Conservation (phyloP, 2,113 vertebrate genomes). For the Amphiprion percula region DNA sequence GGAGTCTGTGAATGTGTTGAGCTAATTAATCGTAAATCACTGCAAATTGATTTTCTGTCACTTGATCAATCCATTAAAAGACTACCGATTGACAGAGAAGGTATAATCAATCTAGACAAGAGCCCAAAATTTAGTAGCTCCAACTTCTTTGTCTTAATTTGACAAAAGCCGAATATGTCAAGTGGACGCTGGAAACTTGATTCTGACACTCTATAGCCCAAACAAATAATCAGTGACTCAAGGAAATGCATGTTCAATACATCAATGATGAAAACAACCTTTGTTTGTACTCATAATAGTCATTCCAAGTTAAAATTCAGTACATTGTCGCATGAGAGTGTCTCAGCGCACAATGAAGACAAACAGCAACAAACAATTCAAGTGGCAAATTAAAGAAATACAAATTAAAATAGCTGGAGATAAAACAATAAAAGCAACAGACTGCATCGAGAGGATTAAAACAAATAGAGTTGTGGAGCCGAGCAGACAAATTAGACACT, state of each 20-base stretch:
- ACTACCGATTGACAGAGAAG: not conserved
- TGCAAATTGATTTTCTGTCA: not conserved
- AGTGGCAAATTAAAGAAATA: not conserved
- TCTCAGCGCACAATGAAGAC: not conserved
- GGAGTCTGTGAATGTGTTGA: too few species aligned
- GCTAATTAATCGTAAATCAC: not conserved
- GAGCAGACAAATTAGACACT: too few species aligned
- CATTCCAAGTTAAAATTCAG: not conserved
- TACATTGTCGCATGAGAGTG: not conserved
- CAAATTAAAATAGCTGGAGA: not conserved
- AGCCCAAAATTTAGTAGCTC: too few species aligned
- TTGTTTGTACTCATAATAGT: too few species aligned
- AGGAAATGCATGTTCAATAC: not conserved
- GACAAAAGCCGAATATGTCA: too few species aligned
- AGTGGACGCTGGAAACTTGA: too few species aligned
- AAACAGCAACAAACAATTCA: not conserved
- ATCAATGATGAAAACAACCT: not conserved
- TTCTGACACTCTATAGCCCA: too few species aligned
- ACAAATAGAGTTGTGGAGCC: too few species aligned
- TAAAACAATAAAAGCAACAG: constrained; percentile 1
- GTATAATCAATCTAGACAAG: too few species aligned
- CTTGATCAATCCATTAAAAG: not conserved
- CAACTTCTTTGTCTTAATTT: too few species aligned
- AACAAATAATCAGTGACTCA: not conserved
- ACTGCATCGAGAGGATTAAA: not conserved